Percentiles rank a stretch among this genome's conserved stretches.
Conservation (phyloP, 1,140 invertebrate genomes). For the Agrilus planipennis region DNA sequence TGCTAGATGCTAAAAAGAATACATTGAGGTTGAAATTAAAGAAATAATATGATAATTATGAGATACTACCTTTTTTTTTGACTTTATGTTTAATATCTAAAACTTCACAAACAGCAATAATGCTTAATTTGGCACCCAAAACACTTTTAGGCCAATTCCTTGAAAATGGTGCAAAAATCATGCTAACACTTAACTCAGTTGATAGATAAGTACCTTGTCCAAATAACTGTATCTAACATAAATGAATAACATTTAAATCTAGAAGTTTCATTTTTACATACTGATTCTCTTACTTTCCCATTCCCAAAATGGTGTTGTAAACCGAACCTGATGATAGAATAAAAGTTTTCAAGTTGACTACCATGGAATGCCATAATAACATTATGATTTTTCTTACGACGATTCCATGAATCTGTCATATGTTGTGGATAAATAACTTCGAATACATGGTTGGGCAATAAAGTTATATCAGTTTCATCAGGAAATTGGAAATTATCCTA, state of each 20-base stretch:
- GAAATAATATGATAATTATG: slow-evolving; percentile 3
- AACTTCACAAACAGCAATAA: slow-evolving; percentile 67
- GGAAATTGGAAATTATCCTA: slow-evolving; percentile 5
- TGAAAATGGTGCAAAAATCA: slow-evolving; percentile 56
- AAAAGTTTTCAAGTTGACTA: slow-evolving; percentile 67
- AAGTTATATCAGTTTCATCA: slow-evolving; percentile 6
- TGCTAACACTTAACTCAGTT: slow-evolving; percentile 54
- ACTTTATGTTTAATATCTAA: slow-evolving; percentile 55
- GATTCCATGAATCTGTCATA: slow-evolving; percentile 45
- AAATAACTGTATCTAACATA: slow-evolving; percentile 50
- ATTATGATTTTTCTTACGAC: slow-evolving; percentile 39
- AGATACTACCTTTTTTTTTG: slow-evolving; percentile 30
- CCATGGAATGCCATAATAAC: slow-evolving; percentile 66
- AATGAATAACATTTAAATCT: slow-evolving; percentile 1
- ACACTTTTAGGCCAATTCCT: slow-evolving; percentile 60
- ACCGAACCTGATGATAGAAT: slow-evolving; percentile 68
- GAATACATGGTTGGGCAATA: slow-evolving; percentile 50
- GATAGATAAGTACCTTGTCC: slow-evolving; percentile 67
- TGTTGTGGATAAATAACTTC: slow-evolving; percentile 42
- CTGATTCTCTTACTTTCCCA: slow-evolving; percentile 15
- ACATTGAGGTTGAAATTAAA: slow-evolving; percentile 17
- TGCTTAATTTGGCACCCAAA: slow-evolving; percentile 58
- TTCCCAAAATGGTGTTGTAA: slow-evolving; percentile 58
- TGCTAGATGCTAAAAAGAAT: slow-evolving; percentile 30
- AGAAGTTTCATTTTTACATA: neutral